These are phyloP conservation scores for Battus philenor DNA, from an alignment of 1,140 invertebrate genomes.

Conservation along the genomic window DNA sequence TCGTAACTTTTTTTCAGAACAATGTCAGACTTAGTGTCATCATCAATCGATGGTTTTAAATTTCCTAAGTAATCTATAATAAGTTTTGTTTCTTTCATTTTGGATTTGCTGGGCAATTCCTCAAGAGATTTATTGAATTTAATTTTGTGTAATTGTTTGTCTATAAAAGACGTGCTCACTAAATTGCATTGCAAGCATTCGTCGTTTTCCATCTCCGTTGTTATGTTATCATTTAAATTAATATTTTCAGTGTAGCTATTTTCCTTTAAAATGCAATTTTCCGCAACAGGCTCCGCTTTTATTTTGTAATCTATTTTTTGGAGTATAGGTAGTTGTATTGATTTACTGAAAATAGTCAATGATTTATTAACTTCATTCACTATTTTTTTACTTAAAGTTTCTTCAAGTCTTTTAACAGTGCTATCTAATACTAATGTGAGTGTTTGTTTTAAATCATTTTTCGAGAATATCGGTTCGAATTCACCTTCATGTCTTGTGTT, in stretches of 20 bases:
- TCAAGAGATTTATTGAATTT: background rate
- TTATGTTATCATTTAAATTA: constrained; percentile 1
- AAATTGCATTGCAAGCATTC: constrained; percentile 41
- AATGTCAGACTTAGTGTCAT: constrained; percentile 13
- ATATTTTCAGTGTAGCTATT: background rate
- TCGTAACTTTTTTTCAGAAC: constrained; percentile 22
- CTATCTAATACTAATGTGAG: constrained; percentile 37
- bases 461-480: constrained; percentile 21
- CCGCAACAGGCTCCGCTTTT: background rate
- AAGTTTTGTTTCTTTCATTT: constrained; percentile 24
- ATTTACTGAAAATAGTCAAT: constrained; percentile 27
- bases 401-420: constrained; percentile 43
- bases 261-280: background rate
- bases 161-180: constrained; percentile 38
- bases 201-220: constrained; percentile 16
- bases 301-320: background rate
- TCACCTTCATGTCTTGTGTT: constrained; percentile 21
- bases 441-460: constrained; percentile 49
- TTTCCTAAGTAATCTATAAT: constrained; percentile 34
- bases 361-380: constrained; percentile 37
- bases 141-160: constrained; percentile 32
- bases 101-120: constrained; percentile 6
- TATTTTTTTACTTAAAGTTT: constrained; percentile 44
- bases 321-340: background rate
- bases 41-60: constrained; percentile 26